Base-by-base conservation (phyloP, 2,113 vertebrate species). In the Helogale parvula region DNA sequence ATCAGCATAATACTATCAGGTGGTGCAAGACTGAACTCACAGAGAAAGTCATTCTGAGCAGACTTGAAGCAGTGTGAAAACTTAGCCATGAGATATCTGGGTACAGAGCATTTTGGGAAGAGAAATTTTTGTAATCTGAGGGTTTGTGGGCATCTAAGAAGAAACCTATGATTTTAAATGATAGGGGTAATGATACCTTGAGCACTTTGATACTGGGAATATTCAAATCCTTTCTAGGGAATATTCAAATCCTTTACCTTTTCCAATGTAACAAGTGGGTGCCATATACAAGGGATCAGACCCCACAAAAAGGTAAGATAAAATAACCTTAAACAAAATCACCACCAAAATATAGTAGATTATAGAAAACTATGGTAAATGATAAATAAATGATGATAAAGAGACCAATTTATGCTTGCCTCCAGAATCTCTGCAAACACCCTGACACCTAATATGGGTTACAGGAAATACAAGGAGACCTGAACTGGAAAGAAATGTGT, bases 221-320 rank as follows among this genome's bases (percentile, higher is more conserved):
- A 29, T 50, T 94, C 57, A 76, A 77, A 81, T 71, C 15, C 7
- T 45, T 31, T 88, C 71, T 16, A 27, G 25, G 7, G 21, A 81
- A 91, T 69, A 29, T 50, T 94, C 57, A 76, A 77, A 81, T 71
- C 15, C 7, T 45, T 31, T 88, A 81, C 25, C 85, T 83, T 91
- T 65, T 77, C 88, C 41, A 96, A 2, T 57, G 4, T 91, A 96
- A 88, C 45, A 60, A 87, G 5, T 45, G 19, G n/a, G 41, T 84
- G 90, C 35, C 65, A 93, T 54, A 93, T 47, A 91, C 3, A 92
- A 96, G 25, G 76, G n/a, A 50, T 91, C 71, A 63, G 15, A 93
- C 57, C 4, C n/a, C n/a, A 81, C 2, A 54, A 72, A 54, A 80
- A 76, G 33, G 25, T 74, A 87, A 89, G 38, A 95, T 79, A 12